phyloP scores from a whole-genome alignment of 2,113 vertebrate species.

The Clupea harengus region DNA sequence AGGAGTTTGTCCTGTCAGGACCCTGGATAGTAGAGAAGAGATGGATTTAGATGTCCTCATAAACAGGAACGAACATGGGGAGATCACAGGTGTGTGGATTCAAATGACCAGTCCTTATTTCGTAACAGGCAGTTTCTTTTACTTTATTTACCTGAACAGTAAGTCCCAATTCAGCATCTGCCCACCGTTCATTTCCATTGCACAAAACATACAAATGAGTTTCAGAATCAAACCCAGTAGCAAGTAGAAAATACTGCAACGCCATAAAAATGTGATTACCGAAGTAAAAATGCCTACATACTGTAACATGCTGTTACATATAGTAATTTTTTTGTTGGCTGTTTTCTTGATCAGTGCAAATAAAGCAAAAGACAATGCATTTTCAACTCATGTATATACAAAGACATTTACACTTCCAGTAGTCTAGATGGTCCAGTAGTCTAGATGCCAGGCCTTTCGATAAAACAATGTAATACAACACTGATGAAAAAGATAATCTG shows the following conservation, averaged over 20 bases:
- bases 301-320: constrained; percentile 7
- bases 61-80: neutral
- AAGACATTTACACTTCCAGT: constrained; percentile 57
- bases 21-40: neutral
- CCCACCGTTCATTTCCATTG: constrained; percentile 22
- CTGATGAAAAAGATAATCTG: constrained; percentile 14
- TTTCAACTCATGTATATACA: constrained; percentile 65
- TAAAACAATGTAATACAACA: constrained; percentile 39
- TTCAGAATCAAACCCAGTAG: constrained; percentile 23
- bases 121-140: neutral
- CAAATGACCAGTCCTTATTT: neutral
- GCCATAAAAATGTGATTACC: neutral
- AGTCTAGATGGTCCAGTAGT: constrained; percentile 9
- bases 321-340: constrained; percentile 26
- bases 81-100: neutral
- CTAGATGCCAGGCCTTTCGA: constrained; percentile 35
- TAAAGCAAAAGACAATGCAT: constrained; percentile 55
- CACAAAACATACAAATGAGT: constrained; percentile 33
- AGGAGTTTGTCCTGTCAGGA: neutral
- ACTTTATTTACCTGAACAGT: constrained; percentile 38
- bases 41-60: neutral
- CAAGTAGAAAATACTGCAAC: neutral
- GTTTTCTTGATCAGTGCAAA: constrained; percentile 62
- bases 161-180: constrained; percentile 22
- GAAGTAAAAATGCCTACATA: neutral